Evolutionary conservation across 2,888 invertebrate genomes (phyloP).

Genomic region (Spisula subtruncata): DNA sequence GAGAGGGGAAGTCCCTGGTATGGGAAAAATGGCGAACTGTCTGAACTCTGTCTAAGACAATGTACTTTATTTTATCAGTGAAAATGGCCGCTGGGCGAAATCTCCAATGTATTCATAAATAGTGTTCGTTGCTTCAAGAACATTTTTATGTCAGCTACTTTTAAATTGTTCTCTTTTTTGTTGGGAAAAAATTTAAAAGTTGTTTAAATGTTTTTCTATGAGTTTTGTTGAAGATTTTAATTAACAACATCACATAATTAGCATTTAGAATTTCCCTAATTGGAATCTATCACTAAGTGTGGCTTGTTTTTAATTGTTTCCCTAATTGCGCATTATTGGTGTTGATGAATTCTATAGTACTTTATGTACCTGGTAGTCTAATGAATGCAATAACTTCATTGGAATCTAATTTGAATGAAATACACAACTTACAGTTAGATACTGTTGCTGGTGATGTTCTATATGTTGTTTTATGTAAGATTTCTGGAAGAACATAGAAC

Average conservation of each 20-base stretch:
- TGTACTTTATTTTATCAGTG: slow-evolving; percentile 18
- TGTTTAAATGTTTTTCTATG: background rate
- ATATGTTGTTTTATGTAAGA: background rate
- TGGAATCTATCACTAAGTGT: background rate
- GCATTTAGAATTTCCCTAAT: background rate
- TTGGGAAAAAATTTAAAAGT: background rate
- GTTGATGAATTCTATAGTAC: slow-evolving; percentile 4
- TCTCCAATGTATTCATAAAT: background rate
- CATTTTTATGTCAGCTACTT: background rate
- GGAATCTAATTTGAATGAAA: background rate
- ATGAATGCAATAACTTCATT: background rate
- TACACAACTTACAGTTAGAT: background rate
- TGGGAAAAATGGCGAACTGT: slow-evolving; percentile 22
- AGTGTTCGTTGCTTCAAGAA: background rate
- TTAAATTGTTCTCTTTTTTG: background rate
- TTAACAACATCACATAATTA: background rate
- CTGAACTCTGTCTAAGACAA: slow-evolving; percentile 4
- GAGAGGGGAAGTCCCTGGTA: background rate
- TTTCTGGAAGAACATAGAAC: background rate
- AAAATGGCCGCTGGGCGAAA: background rate
- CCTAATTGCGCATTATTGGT: background rate
- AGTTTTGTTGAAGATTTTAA: slow-evolving; percentile 6
- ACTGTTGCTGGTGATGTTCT: background rate
- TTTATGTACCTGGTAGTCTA: background rate
- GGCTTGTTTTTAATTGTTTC: background rate